Percentiles rank a stretch among this genome's conserved stretches.
Conservation (phyloP, 2,113 vertebrate species). For the Diadophis punctatus region DNA sequence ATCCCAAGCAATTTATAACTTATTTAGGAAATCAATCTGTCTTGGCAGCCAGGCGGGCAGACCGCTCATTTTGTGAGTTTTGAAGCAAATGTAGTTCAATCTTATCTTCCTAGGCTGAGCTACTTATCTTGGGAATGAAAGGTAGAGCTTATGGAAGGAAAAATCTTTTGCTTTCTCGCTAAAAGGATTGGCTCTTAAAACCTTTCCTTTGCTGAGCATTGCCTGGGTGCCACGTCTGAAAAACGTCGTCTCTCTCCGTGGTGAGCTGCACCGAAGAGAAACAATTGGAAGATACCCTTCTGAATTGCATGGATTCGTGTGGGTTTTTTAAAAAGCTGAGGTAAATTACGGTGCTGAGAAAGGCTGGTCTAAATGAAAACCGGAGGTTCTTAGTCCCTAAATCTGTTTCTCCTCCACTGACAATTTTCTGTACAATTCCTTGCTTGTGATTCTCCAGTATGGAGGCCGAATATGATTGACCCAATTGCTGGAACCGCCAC, state of each 20-base stretch:
- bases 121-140: conserved; percentile 37
- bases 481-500: no score
- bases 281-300: background rate
- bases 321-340: background rate
- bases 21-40: conserved; percentile 41
- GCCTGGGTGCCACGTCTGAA: background rate
- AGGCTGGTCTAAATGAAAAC: background rate
- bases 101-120: conserved; percentile 38
- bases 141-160: background rate
- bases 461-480: background rate
- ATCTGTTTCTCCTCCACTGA: background rate
- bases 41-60: conserved; percentile 22
- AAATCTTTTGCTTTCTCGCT: background rate
- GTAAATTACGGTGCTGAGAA: background rate
- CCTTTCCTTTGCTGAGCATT: background rate
- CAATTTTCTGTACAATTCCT: background rate
- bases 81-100: conserved; percentile 51
- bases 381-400: background rate
- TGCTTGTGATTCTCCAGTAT: background rate
- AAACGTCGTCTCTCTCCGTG: background rate
- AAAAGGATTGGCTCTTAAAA: background rate
- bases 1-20: conserved; percentile 43
- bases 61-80: conserved; percentile 45
- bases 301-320: background rate
- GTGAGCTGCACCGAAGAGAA: background rate